Percentiles rank a stretch among this genome's conserved stretches.
These are phyloP conservation scores for Apus apus DNA, from an alignment of 2,113 vertebrate species.

Conservation along the genomic window DNA sequence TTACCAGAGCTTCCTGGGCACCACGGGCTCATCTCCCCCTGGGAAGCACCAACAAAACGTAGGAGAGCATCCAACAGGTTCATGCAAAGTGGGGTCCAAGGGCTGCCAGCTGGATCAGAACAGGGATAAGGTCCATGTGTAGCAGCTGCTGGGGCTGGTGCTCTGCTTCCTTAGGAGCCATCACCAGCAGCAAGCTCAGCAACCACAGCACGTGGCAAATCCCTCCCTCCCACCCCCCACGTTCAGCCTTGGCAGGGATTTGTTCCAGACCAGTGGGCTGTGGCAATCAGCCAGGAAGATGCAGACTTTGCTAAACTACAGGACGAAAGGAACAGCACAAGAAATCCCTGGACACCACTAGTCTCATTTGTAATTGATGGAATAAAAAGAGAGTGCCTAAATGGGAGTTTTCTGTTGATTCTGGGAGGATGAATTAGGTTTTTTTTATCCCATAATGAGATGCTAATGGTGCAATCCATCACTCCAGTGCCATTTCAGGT, in stretches of 20 bases:
- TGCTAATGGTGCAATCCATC: not conserved
- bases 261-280: not conserved
- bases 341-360: not conserved
- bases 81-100: not conserved
- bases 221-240: not conserved
- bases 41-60: not conserved
- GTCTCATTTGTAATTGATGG: not conserved
- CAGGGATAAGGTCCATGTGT: accelerated
- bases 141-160: not conserved
- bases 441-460: not conserved
- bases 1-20: not conserved
- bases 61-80: not conserved
- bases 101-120: accelerated
- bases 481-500: not conserved
- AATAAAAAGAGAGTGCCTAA: not conserved
- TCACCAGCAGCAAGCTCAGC: not conserved
- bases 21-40: accelerated
- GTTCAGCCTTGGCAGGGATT: not conserved
- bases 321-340: not conserved
- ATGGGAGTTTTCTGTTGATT: not conserved
- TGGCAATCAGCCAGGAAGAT: not conserved
- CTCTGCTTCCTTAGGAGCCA: not conserved
- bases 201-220: not conserved
- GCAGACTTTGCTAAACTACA: not conserved
- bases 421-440: not conserved